These are phyloP conservation scores for Lipophrys pholis DNA, from an alignment of 2,113 vertebrate species.

Conservation along the genomic window DNA sequence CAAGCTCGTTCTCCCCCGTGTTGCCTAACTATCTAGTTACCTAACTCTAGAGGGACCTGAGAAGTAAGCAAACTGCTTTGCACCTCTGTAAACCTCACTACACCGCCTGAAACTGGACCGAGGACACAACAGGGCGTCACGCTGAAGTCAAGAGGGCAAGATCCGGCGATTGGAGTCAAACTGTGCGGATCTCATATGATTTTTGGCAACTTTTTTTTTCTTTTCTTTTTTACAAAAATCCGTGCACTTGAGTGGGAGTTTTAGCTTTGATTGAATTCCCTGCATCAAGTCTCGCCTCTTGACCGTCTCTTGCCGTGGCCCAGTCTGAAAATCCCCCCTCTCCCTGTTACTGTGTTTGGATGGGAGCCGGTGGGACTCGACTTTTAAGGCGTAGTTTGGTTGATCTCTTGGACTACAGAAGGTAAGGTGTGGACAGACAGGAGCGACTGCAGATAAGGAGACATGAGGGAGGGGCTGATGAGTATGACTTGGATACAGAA, in stretches of 20 bases:
- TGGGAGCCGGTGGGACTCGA: conserved; percentile 56
- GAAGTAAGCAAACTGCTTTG: conserved; percentile 75
- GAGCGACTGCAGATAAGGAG: conserved; percentile 7
- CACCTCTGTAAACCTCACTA: conserved; percentile 70
- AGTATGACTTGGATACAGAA: conserved; percentile 81
- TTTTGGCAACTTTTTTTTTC: conserved; percentile 25
- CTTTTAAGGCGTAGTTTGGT: conserved; percentile 75
- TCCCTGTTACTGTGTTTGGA: conserved; percentile 34
- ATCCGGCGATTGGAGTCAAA: conserved; percentile 32
- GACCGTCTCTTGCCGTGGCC: conserved; percentile 31
- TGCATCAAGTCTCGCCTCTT: conserved; percentile 22
- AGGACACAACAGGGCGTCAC: conserved; percentile 44
- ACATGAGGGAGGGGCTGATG: conserved; percentile 26
- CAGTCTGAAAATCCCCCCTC: conserved; percentile 39
- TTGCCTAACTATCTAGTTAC: conserved; percentile 54
- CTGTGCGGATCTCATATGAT: conserved; percentile 18
- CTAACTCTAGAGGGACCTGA: conserved; percentile 81
- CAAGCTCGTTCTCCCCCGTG: conserved; percentile 28
- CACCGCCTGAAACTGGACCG: conserved; percentile 58
- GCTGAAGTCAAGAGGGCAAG: conserved; percentile 50
- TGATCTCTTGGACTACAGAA: conserved; percentile 50
- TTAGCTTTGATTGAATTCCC: conserved; percentile 5
- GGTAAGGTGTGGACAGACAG: not conserved
- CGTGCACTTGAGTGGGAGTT: conserved; percentile 15
- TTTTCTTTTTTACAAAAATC: conserved; percentile 10